Base-by-base conservation (phyloP, 2,797 vertebrate species). In the Threskiornis aethiopicus region DNA sequence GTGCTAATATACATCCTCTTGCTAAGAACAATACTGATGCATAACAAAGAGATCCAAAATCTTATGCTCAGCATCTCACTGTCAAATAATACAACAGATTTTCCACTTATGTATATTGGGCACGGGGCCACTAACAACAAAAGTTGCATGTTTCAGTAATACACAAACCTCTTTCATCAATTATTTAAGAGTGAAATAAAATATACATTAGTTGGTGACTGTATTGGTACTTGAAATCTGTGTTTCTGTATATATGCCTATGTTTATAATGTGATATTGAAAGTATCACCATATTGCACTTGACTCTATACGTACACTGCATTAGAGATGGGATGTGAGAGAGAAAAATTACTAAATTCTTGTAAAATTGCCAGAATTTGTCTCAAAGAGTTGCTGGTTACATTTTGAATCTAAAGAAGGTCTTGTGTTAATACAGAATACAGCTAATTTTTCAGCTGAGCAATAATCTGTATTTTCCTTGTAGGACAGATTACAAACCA, bases 381-480 rank as follows among this genome's bases (percentile, higher is more conserved):
- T 11, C 51, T 72, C 35, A 51, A 70, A 9, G 4, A 49, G 10
- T 44, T 81, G 20, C 67, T 58, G 22, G 17, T 52, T 67, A 70
- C 15, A 13, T 54, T 67, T 58, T 73, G 57, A 77, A 57, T 28
- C 5, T 42, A 39, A 66, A 57, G 10, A 84, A 95, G 19, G 22
- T 52, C 24, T 62, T 58, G 44, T 37, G 64, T 93, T 93, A 31
- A 88, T 71, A 80, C 39, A 75, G 35, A 70, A 71, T 41, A 69
- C 39, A 78, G 19, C 7, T 70, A 69, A 85, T 70, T 96, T 93
- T 95, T 96, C 79, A 92, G 13, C 29, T 77, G 84, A 86, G 46
- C 73, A 92, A 75, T 58, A 46, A 93, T 61, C 33, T 55, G 35
- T 24, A 62, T 35, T 93, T 96, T 94, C 21, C 39, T 90, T 93